phyloP scores from a whole-genome alignment of 2,797 vertebrate species.

The Pampus argenteus region DNA sequence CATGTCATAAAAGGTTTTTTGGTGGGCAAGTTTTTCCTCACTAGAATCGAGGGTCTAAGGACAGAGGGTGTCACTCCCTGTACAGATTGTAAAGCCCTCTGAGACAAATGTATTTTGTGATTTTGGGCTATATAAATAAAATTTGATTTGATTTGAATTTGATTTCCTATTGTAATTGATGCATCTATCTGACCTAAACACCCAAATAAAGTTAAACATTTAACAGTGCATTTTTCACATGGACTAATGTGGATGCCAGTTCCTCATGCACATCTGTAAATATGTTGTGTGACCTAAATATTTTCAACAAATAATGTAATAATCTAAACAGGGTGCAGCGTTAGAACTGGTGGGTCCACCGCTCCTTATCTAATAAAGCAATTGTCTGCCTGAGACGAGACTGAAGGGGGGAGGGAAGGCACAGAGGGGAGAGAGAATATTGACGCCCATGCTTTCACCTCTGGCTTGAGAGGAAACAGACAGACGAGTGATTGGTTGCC shows the following conservation, averaged over 20 bases:
- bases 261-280: not conserved
- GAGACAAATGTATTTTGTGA: no score
- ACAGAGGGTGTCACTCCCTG: no score
- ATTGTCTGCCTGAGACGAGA: slow-evolving; percentile 50
- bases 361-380: slow-evolving; percentile 63
- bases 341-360: slow-evolving; percentile 26
- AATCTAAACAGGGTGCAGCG: slow-evolving; percentile 16
- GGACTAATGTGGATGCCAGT: not conserved
- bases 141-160: no score
- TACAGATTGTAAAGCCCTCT: no score
- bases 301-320: no score
- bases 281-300: no score
- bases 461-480: slow-evolving; percentile 59
- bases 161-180: no score
- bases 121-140: no score
- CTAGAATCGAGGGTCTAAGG: no score
- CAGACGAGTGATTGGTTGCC: slow-evolving; percentile 60
- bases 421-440: slow-evolving; percentile 57
- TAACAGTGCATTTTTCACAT: not conserved
- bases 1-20: no score
- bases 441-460: slow-evolving; percentile 58
- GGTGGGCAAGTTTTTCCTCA: no score
- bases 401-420: slow-evolving; percentile 25
- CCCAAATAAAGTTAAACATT: no score
- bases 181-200: not conserved